Base-by-base conservation (phyloP, 64 coral and sea anemone genomes). In the Pocillopora verrucosa region DNA sequence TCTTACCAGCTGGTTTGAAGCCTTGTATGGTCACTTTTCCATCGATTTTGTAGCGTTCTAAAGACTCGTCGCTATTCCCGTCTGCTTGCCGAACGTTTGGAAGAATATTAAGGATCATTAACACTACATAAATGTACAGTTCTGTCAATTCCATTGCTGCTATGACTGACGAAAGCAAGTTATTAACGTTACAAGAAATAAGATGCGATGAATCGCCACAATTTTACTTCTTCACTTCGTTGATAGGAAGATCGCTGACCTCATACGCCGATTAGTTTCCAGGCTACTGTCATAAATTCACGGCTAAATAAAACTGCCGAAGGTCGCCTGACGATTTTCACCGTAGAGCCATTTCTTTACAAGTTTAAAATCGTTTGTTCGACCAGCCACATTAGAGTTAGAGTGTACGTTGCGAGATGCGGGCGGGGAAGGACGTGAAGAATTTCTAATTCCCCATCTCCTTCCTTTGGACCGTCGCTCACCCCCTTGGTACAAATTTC, bases 41-140 rank as follows among this genome's bases (percentile, higher is more conserved):
- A 60, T 96, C 95, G 25, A 96, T 93, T 82, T 96, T 96, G 63
- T 96, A 96, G 11, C 95, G 88, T 38, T 92, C 91, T 9, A 72
- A 69, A 4, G 61, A 68, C 76, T 96, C 95, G 22, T 96, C 95
- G 19, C n/a, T 63, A 13, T 65, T 85, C 2, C 82, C 65, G 30
- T 65, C 72, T 2, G 65, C 58, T 85, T 41, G 82, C 36, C 82
- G 64, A 22, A 41, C 72, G 64, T 85, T 85, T 85, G 63, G 65
- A 56, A 85, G 63, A 85, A 85, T 85, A 9, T 58, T 57, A 24
- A 85, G 15, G 19, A n/a, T 26, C 7, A 85, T 30, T 72, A 56
- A 85, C 22, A 85, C 64, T 45, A 85, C 20, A 72, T 58, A 38
- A 72, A 37, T 72, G 12, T 85, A 72, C 20, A 85, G 57, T 24